Conservation (phyloP, 2,888 invertebrate species). For the Nomada lathburiana region DNA sequence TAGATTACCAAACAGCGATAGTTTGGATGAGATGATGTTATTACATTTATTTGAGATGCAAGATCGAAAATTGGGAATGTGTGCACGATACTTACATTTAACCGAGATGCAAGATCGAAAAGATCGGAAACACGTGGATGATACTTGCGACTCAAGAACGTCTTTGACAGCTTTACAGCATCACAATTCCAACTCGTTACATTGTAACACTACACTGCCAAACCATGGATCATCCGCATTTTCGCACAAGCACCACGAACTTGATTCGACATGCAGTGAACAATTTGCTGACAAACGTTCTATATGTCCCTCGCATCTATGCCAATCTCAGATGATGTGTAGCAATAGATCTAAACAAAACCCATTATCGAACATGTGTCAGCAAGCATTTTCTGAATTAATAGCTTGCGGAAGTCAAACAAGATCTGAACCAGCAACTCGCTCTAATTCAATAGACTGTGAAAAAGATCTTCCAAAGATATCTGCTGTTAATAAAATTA, state of each 20-base stretch:
- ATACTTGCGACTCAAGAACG: slow-evolving; percentile 69
- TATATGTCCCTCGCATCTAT: slow-evolving; percentile 45
- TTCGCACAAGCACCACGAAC: slow-evolving; percentile 75
- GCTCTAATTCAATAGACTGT: slow-evolving; percentile 79
- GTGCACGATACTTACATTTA: slow-evolving; percentile 83
- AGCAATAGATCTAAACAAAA: slow-evolving; percentile 49
- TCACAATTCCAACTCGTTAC: slow-evolving; percentile 72
- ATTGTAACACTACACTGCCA: slow-evolving; percentile 56
- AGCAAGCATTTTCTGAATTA: slow-evolving; percentile 56
- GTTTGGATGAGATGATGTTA: slow-evolving; percentile 86
- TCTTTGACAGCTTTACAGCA: slow-evolving; percentile 68
- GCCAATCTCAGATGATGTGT: slow-evolving; percentile 57
- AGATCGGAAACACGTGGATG: slow-evolving; percentile 70
- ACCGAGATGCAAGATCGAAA: slow-evolving; percentile 85
- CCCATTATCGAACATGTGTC: slow-evolving; percentile 55
- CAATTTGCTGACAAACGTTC: slow-evolving; percentile 68
- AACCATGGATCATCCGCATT: slow-evolving; percentile 65
- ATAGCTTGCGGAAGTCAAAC: slow-evolving; percentile 68
- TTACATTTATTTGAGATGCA: slow-evolving; percentile 86
- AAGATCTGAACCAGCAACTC: slow-evolving; percentile 78
- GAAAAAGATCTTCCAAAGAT: slow-evolving; percentile 75
- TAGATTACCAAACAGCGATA: slow-evolving; percentile 72
- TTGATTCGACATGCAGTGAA: slow-evolving; percentile 65
- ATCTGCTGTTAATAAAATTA: slow-evolving; percentile 53
- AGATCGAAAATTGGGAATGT: slow-evolving; percentile 76